Conservation (phyloP, 2,797 vertebrate genomes). For the Mallotus villosus region DNA sequence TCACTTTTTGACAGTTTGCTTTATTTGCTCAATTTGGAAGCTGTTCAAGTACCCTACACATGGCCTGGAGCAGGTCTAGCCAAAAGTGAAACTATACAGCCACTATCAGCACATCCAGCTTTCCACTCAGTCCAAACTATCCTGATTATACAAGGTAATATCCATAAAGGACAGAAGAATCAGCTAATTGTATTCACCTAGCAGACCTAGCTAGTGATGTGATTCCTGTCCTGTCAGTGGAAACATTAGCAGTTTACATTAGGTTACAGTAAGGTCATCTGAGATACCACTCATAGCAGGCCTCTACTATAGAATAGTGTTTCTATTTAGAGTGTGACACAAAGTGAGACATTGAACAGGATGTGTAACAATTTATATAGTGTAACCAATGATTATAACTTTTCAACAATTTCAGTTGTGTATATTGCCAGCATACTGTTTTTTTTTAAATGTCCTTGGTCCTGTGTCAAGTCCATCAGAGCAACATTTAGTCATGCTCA, state of each 20-base stretch:
- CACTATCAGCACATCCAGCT: neutral
- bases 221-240: neutral
- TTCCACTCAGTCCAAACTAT: neutral
- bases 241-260: neutral
- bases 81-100: too few relatives aligned
- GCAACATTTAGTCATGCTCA: too few relatives aligned
- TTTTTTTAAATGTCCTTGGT: too few relatives aligned
- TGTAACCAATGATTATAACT: neutral
- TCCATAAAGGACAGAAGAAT: neutral
- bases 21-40: too few relatives aligned
- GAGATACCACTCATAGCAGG: neutral
- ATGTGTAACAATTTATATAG: neutral
- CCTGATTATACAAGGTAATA: neutral
- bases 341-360: too few relatives aligned
- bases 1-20: too few relatives aligned
- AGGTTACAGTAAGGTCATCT: neutral
- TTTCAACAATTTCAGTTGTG: neutral
- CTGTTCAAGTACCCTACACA: too few relatives aligned
- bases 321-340: too few relatives aligned
- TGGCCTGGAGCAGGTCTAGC: too few relatives aligned
- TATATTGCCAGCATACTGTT: neutral
- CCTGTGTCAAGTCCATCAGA: too few relatives aligned
- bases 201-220: constrained; percentile 5
- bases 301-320: too few relatives aligned
- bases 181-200: constrained; percentile 12